Evolutionary conservation across 2,797 vertebrate genomes (phyloP), one percentile per base, ranked within the genome.

Genomic region (Myoxocephalus aenaeus): DNA sequence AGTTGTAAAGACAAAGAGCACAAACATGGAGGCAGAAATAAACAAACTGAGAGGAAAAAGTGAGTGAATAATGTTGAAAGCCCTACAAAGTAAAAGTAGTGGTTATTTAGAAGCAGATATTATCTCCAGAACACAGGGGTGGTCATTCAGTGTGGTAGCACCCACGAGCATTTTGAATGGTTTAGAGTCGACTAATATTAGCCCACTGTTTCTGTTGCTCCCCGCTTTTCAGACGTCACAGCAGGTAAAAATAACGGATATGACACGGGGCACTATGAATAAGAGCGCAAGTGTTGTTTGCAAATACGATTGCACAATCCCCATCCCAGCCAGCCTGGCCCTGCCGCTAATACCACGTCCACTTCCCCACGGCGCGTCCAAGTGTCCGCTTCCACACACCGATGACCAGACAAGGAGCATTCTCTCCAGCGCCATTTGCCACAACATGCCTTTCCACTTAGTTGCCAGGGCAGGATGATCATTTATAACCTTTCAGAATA

Each of bases 221-320:
- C 86, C 87, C 88, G 91, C 91, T 22, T 80, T 83, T 88, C 58
- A 40, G 84, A 94, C 93, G 93, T 96, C 95, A 95, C 91, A 85
- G 91, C 64, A 80, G 83, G 90, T 90, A 94, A 93, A 96, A 95
- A 96, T 96, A 96, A 89, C 89, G 70, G 80, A 75, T 74, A 68
- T 85, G 88, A 92, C 92, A 90, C 42, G 59, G 79, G 80, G 75
- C 85, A 88, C 94, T 92, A 89, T 79, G 92, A 94, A 94, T 94
- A 94, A 93, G 89, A 91, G 87, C 90, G 74, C 93, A 93, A 94
- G 93, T 94, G 93, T 91, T 95, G 94, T 96, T 95, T 95, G 94
- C 94, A 96, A 95, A 95, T 94, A 95, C 83, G 93, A 95, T 94
- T 95, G 93, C 93, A 92, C 94, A 95, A 95, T 94, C 89, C 86